Evolutionary conservation across 2,113 vertebrate genomes (phyloP).

Genomic region (Burhinus bistriatus): DNA sequence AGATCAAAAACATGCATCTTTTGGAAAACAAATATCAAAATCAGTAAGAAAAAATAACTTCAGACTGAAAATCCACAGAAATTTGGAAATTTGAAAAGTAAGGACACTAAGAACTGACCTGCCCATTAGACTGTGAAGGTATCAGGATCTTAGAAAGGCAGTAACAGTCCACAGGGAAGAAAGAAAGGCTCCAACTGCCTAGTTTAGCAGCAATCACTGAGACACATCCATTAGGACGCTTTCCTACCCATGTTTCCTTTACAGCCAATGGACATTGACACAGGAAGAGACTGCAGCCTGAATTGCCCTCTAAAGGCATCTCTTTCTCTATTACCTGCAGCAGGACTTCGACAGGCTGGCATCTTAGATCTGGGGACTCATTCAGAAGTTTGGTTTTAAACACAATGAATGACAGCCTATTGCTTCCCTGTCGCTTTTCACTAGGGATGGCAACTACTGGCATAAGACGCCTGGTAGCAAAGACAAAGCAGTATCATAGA

Average conservation of each 20-base stretch:
- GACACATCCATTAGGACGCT: neutral
- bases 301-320: neutral
- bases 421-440: neutral
- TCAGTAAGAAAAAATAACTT: neutral
- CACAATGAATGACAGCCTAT: neutral
- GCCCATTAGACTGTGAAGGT: neutral
- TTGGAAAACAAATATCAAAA: neutral
- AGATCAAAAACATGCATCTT: neutral
- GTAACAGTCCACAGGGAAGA: neutral
- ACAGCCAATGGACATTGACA: neutral
- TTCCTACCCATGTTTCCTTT: neutral
- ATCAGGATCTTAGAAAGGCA: neutral
- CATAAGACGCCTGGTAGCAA: neutral
- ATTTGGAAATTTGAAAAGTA: neutral
- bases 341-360: rapidly evolving
- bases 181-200: neutral
- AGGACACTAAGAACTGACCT: neutral
- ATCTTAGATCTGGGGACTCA: neutral
- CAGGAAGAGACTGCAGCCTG: neutral
- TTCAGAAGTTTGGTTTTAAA: neutral
- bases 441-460: neutral
- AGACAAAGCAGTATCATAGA: neutral
- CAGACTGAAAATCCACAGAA: neutral
- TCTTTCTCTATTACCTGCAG: neutral
- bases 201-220: neutral